Percentiles rank a stretch among this genome's conserved stretches.
phyloP scores from a whole-genome alignment of 2,888 invertebrate genomes.

The Microdon myrmicae region DNA sequence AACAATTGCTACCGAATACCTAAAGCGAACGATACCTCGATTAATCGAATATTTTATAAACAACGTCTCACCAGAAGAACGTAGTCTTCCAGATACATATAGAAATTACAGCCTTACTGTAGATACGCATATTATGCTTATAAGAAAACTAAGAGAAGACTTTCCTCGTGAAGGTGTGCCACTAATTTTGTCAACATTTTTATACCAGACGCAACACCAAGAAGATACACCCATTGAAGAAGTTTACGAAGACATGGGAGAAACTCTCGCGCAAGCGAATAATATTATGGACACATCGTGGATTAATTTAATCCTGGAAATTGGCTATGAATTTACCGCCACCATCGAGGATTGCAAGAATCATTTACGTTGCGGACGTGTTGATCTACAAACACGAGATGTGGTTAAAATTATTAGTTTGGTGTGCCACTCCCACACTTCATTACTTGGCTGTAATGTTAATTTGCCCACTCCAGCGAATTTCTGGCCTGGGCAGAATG shows the following conservation, averaged over 20 bases:
- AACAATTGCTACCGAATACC: conserved; percentile 79
- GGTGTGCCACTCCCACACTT: conserved; percentile 84
- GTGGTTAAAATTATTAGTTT: conserved; percentile 87
- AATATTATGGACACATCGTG: conserved; percentile 79
- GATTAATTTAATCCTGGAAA: conserved; percentile 90
- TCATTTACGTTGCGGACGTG: conserved; percentile 83
- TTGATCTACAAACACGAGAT: conserved; percentile 82
- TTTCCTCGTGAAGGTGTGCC: conserved; percentile 90
- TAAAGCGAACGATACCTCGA: conserved; percentile 84
- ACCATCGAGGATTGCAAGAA: conserved; percentile 88
- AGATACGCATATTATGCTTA: conserved; percentile 82
- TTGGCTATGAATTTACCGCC: conserved; percentile 87
- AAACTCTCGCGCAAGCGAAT: conserved; percentile 61
- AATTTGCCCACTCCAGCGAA: conserved; percentile 75
- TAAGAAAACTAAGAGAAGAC: conserved; percentile 83
- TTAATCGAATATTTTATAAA: conserved; percentile 88
- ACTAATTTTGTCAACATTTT: conserved; percentile 86
- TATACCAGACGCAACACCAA: conserved; percentile 70
- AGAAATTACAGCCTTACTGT: conserved; percentile 72
- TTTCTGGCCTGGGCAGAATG: conserved; percentile 70
- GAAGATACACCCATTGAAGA: conserved; percentile 63
- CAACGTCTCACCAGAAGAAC: conserved; percentile 91
- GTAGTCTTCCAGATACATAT: conserved; percentile 74
- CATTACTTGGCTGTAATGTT: conserved; percentile 75
- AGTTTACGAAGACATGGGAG: conserved; percentile 64